Evolutionary conservation across 2,797 vertebrate genomes (phyloP), one percentile per base, ranked within the genome.

Genomic region (Galaxias olidus): DNA sequence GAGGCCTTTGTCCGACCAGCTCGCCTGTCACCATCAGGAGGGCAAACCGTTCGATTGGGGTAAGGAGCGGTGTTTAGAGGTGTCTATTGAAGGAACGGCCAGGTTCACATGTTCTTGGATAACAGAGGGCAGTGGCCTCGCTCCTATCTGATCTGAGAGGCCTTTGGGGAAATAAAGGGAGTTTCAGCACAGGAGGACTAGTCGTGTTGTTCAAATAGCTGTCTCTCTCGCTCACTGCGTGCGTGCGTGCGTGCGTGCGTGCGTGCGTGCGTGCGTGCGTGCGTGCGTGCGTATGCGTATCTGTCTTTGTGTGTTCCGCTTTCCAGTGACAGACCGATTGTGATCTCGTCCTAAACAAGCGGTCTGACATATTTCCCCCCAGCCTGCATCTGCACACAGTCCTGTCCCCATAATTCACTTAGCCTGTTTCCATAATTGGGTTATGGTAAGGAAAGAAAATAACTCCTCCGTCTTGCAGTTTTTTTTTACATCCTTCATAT

Each of bases 41-140:
- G 84, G 84, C 86, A 74, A 83, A 86, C 86, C 79, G 77, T 65
- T 69, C 78, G 76, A 82, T 87, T 85, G 6, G 10, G 0, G 6
- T 17, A 10, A 7, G 45, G 81, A 69, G 77, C 86, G 85, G 57
- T 42, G 52, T 62, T 78, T 74, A 80, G 75, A 81, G 72, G 76
- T 78, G 75, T 81, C 81, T 79, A 30, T 14, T n/a, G 72, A 84
- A 80, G 85, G 80, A 52, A 84, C 80, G 82, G 78, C 81, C 76
- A 80, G 78, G 80, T 64, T 79, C 76, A 87, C 80, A 87, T 88
- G 82, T 80, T 79, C 56, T 71, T 75, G 74, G 87, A 80, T 78
- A 84, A 81, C 68, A 78, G n/a, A n/a, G 67, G 41, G 69, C 14
- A n/a, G 69, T 19, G 30, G 62, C 61, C 56, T 81, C 68, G 50